Base-by-base conservation (phyloP, 2,888 invertebrate genomes). In the Orchesellides sinensis region DNA sequence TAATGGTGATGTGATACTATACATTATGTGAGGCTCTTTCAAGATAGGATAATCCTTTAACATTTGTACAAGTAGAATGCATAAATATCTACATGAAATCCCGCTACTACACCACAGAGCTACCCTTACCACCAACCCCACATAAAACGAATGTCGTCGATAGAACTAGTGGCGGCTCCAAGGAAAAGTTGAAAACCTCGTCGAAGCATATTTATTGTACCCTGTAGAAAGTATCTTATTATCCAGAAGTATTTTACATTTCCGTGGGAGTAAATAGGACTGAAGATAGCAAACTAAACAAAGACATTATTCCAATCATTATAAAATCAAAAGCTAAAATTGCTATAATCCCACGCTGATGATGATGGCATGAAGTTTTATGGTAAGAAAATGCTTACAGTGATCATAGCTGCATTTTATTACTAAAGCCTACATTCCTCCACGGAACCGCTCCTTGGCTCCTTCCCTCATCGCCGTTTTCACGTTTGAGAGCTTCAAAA, bases 131-230 rank as follows among this genome's bases (percentile, higher is more conserved):
- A 25, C 23, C 32, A 35, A 17, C 49, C 49, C 68, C 12, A 52
- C 52, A 68, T 66, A 52, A 49, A 68, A 47, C n/a, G n/a, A n/a
- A n/a, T n/a, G n/a, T 66, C 47, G 25, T 66, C 66, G 40, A 19
- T 45, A n/a, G 5, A 17, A 8, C 19, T 25, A 59, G 59, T 59
- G 59, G 59, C 59, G 59, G 59, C 17, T 59, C 59, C 59, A 29
- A 59, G 21, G 32, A 29, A 17, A 10, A 49, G 49, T 19, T n/a
- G n/a, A n/a, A n/a, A n/a, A n/a, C n/a, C n/a, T n/a, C n/a, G n/a
- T n/a, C n/a, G n/a, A n/a, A n/a, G n/a, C n/a, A n/a, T n/a, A n/a
- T n/a, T n/a, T n/a, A n/a, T n/a, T n/a, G n/a, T n/a, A n/a, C n/a
- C n/a, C n/a, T n/a, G n/a, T n/a, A n/a, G n/a, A n/a, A n/a, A n/a